Conservation (phyloP, 2,113 vertebrate genomes). For the Delphinapterus leucas region DNA sequence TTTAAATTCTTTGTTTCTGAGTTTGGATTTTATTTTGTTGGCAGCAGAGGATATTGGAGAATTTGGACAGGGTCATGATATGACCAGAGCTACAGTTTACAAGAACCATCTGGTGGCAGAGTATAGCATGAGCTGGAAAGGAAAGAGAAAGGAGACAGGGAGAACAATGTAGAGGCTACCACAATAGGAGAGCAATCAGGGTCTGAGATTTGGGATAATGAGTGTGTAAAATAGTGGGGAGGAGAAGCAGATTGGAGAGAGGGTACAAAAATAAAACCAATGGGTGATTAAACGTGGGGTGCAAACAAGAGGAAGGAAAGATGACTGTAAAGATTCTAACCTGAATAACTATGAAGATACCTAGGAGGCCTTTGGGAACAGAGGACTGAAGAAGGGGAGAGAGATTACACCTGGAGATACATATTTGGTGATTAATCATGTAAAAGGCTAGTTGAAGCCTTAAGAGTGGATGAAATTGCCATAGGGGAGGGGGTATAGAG, state of each 20-base stretch:
- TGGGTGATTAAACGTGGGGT: background rate
- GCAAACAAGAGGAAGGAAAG: background rate
- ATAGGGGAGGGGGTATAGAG: background rate
- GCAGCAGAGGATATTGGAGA: background rate
- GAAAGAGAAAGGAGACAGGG: background rate
- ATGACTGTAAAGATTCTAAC: background rate
- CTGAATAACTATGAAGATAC: background rate
- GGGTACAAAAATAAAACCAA: background rate
- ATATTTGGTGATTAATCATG: background rate
- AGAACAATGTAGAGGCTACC: background rate
- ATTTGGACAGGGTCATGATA: background rate
- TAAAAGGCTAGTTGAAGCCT: background rate
- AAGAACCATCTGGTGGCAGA: background rate
- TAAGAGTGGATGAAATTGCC: background rate
- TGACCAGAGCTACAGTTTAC: background rate
- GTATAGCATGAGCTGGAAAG: background rate
- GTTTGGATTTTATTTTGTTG: conserved; percentile 36
- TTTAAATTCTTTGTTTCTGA: conserved; percentile 38
- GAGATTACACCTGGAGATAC: background rate
- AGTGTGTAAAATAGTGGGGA: background rate
- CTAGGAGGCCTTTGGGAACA: background rate
- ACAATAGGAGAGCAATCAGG: background rate
- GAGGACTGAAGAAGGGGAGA: background rate
- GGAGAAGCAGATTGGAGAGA: background rate
- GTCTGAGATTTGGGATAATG: background rate